These are phyloP conservation scores for Sipha maydis DNA, from an alignment of 2,888 invertebrate species.

Conservation along the genomic window DNA sequence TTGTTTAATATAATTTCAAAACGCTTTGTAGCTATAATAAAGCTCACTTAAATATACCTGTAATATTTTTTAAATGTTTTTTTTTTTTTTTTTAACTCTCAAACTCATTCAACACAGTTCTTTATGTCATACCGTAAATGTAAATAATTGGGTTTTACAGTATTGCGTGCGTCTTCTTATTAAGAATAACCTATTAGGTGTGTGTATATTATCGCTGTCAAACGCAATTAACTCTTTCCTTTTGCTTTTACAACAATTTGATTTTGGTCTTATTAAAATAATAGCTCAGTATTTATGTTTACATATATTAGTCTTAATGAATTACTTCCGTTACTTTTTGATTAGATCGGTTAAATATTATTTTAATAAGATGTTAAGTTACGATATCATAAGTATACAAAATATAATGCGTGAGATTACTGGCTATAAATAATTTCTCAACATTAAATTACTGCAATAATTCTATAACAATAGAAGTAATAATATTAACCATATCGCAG, in stretches of 20 bases:
- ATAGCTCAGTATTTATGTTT: conserved; percentile 18
- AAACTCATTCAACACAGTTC: neutral
- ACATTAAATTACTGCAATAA: neutral
- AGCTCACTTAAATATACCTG: too few species aligned
- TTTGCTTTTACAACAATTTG: conserved; percentile 11
- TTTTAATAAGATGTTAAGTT: neutral
- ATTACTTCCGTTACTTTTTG: conserved; percentile 40
- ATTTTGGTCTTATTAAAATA: conserved; percentile 55
- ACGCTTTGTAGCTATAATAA: too few species aligned
- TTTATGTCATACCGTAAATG: neutral
- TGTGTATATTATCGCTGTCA: neutral
- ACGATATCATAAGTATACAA: neutral
- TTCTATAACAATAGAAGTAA: neutral
- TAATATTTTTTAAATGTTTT: neutral
- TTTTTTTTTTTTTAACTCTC: neutral
- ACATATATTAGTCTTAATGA: conserved; percentile 26
- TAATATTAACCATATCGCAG: neutral
- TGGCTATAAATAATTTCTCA: neutral
- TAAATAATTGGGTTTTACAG: neutral
- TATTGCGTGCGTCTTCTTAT: neutral
- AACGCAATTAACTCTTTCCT: conserved; percentile 31
- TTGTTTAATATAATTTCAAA: too few species aligned
- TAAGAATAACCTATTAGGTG: neutral
- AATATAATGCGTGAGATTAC: neutral
- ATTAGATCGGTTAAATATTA: conserved; percentile 6